A percentile compares a stretch with the other conserved stretches of the same genome.
Conservation (phyloP, 2,113 vertebrate genomes). For the Pampusana beccarii region DNA sequence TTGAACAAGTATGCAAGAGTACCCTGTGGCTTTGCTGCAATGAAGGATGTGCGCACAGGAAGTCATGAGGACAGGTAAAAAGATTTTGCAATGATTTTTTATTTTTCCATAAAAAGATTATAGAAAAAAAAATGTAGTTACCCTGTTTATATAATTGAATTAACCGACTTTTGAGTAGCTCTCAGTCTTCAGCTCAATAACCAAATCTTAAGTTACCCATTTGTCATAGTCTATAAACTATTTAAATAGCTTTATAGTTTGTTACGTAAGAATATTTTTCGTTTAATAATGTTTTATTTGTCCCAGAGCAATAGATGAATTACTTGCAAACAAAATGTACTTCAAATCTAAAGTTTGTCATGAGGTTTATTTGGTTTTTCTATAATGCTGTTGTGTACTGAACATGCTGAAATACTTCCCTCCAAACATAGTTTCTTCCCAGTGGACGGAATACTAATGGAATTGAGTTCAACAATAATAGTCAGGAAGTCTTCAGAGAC, state of each 20-base stretch:
- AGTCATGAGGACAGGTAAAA: conserved; percentile 97
- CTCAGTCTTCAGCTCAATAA: not conserved
- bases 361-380: not conserved
- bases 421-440: not conserved
- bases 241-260: not conserved
- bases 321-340: not conserved
- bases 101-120: not conserved
- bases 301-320: not conserved
- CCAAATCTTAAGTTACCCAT: not conserved
- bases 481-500: not conserved
- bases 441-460: not conserved
- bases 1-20: conserved; percentile 96
- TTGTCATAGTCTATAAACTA: not conserved
- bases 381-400: not conserved
- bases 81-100: not conserved
- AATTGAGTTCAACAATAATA: not conserved
- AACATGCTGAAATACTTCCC: conserved; percentile 9
- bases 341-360: not conserved
- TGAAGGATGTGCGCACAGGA: conserved; percentile 98
- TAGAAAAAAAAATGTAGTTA: not conserved
- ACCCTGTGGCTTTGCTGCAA: conserved; percentile 96
- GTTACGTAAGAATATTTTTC: not conserved
- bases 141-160: not conserved
- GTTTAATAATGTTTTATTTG: not conserved
- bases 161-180: not conserved